Conservation (phyloP, 1,140 invertebrate species). For the Idris sp. region DNA sequence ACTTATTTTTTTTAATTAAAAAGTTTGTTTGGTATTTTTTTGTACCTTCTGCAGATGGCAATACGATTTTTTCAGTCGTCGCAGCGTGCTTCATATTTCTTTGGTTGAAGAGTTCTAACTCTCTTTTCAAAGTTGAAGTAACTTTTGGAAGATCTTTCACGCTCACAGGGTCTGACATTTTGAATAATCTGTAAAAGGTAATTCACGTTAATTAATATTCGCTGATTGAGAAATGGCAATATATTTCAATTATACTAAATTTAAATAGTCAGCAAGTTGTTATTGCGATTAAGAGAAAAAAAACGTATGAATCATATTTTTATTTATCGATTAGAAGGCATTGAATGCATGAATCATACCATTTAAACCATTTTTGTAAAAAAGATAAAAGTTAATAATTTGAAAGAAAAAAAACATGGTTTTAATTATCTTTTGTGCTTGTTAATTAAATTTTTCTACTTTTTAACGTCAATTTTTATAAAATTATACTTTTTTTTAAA, state of each 20-base stretch:
- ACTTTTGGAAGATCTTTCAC: conserved; percentile 94
- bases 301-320: conserved; percentile 22
- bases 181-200: conserved; percentile 59
- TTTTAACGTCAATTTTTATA: no score
- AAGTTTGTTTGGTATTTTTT: neutral
- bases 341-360: conserved; percentile 18
- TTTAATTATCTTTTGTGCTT: no score
- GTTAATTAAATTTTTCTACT: no score
- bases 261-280: neutral
- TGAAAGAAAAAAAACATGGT: no score
- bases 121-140: conserved; percentile 89
- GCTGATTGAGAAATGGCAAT: no score
- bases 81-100: conserved; percentile 89
- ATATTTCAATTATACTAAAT: no score
- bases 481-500: no score
- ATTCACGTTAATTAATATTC: conserved; percentile 4
- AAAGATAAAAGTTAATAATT: conserved; percentile 5
- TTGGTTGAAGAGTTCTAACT: conserved; percentile 91
- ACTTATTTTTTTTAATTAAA: neutral
- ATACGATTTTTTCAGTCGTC: conserved; percentile 90
- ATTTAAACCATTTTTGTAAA: conserved; percentile 21
- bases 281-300: conserved; percentile 1
- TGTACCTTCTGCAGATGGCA: conserved; percentile 92
- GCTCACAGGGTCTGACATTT: conserved; percentile 82
- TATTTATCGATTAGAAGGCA: conserved; percentile 27